These are phyloP conservation scores for Philopedon plagiatum DNA, from an alignment of 2,888 invertebrate genomes.

Conservation along the genomic window DNA sequence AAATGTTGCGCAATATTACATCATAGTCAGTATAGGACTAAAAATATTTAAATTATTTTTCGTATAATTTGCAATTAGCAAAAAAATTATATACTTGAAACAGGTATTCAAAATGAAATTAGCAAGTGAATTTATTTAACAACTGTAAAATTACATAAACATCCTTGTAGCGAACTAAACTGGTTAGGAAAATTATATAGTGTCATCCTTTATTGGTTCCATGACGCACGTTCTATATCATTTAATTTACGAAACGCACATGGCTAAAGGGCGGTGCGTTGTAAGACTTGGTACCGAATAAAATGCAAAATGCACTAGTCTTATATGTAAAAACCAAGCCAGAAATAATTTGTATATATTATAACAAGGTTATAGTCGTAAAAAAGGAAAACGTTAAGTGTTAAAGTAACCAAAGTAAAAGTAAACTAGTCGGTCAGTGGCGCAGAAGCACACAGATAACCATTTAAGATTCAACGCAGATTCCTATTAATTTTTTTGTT, in stretches of 20 bases:
- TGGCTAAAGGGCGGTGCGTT: neutral
- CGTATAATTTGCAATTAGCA: neutral
- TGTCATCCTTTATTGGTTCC: conserved; percentile 21
- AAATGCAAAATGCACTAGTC: conserved; percentile 15
- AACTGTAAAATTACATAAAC: neutral
- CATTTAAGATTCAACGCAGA: neutral
- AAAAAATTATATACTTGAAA: conserved; percentile 5
- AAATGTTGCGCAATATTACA: neutral
- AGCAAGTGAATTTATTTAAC: conserved; percentile 8
- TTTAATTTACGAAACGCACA: neutral
- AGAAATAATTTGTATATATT: conserved; percentile 27
- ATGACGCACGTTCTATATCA: neutral
- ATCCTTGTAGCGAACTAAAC: conserved; percentile 12
- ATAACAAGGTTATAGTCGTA: conserved; percentile 31
- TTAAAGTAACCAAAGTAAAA: conserved; percentile 44
- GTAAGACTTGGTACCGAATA: neutral
- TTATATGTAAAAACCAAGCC: conserved; percentile 17
- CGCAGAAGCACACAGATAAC: conserved; percentile 7
- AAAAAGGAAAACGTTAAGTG: conserved; percentile 32
- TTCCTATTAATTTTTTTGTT: neutral
- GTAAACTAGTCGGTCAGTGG: conserved; percentile 39
- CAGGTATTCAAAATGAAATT: conserved; percentile 15
- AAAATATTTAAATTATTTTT: neutral
- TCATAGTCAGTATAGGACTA: neutral
- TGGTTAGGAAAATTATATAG: conserved; percentile 22